Evolutionary conservation across 2,113 vertebrate species (phyloP), one percentile per base, ranked within the genome.

Genomic region (Seriola quinqueradiata): DNA sequence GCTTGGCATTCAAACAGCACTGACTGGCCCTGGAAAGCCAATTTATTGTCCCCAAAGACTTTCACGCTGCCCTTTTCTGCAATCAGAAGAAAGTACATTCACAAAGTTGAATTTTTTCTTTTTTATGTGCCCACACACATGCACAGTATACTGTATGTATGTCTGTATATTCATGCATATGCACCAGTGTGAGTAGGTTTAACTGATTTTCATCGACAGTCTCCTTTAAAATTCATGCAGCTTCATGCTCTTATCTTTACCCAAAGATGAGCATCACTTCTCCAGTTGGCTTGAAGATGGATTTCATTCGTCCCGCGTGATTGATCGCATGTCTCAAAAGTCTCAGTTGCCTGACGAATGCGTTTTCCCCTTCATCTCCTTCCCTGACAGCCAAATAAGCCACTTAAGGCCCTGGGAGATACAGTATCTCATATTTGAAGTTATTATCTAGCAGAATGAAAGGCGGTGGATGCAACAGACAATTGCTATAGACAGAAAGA

Each of bases 51-150:
- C 75, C 90, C 92, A 67, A 86, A 87, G 75, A 97, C 92, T 87
- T 42, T 32, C 93, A 98, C 92, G 10, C 72, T 87, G 87, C 97
- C 96, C 85, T 94, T 92, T 81, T 96, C 97, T 99, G 90, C 59
- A 93, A 85, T 16, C 17, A 75, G 2, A 82, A 38, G 52, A 70
- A 77, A 58, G 8, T 19, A 19, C 3, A 28, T 42, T 74, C 5
- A 82, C 32, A 70, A 32, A 52, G 25, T 34, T 44, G 8, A 70
- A 40, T 52, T 25, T 66, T 23, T n/a, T 36, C 6, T 38, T 57
- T 25, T 57, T 76, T 14, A 21, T 80, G 25, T 63, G 11, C 40
- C 21, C 32, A 8, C 8, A 17, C 19, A 38, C 28, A 60, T 17
- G 0, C 34, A 28, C 55, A 81, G 23, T 64, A 44, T 38, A 65